phyloP scores from a whole-genome alignment of 2,888 invertebrate genomes.

The Meganola albula region DNA sequence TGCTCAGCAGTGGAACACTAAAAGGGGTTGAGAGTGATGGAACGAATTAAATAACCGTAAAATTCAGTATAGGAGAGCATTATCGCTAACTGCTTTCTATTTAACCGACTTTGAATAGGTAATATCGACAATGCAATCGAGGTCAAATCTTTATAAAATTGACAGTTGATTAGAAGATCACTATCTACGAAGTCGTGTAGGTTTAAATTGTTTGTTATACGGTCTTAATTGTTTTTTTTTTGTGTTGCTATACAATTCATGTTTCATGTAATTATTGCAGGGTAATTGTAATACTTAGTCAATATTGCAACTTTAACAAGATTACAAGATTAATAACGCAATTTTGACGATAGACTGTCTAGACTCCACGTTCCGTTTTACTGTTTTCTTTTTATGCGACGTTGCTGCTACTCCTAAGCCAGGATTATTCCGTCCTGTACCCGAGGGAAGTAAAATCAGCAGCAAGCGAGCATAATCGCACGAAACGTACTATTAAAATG shows the following conservation, averaged over 20 bases:
- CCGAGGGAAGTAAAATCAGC: too few species aligned
- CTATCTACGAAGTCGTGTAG: conserved; percentile 33
- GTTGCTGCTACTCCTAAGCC: too few species aligned
- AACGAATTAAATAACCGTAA: too few species aligned
- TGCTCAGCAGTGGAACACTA: too few species aligned
- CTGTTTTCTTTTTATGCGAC: too few species aligned
- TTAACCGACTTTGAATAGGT: conserved; percentile 20
- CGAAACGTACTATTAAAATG: too few species aligned
- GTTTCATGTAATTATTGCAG: conserved; percentile 21
- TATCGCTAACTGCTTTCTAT: conserved; percentile 14
- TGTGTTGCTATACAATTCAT: conserved; percentile 26
- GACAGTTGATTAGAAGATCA: conserved; percentile 51
- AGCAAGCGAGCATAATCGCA: too few species aligned
- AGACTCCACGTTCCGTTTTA: too few species aligned
- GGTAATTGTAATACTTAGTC: conserved; percentile 26
- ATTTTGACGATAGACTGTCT: too few species aligned
- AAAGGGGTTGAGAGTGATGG: too few species aligned
- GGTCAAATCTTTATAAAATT: conserved; percentile 24
- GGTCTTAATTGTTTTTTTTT: conserved; percentile 44
- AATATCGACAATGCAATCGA: conserved; percentile 26
- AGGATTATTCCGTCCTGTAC: too few species aligned
- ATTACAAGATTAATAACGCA: too few species aligned
- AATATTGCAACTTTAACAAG: conserved; percentile 22
- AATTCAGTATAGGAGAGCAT: background rate
- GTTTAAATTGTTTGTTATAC: conserved; percentile 36